A percentile compares a stretch with the other conserved stretches of the same genome.
Evolutionary conservation across 2,888 invertebrate species (phyloP).

Genomic region (Epistrophella euchroma): DNA sequence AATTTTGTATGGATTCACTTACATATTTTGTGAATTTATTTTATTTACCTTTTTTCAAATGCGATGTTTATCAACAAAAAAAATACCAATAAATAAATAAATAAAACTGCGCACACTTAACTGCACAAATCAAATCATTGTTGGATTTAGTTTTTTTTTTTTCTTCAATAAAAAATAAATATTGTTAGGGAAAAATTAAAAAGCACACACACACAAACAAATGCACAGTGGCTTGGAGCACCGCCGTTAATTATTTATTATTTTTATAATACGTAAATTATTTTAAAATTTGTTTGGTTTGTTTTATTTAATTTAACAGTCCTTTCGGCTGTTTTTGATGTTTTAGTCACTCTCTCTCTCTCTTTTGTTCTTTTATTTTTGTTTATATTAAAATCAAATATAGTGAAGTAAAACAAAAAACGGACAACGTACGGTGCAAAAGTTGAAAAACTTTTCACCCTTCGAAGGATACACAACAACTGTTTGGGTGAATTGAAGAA

Average conservation of each 20-base stretch:
- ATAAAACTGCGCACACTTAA: slow-evolving; percentile 64
- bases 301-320: slow-evolving; percentile 46
- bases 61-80: slow-evolving; percentile 64
- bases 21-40: slow-evolving; percentile 37
- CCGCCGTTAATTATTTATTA: slow-evolving; percentile 42
- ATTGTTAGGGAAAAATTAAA: slow-evolving; percentile 36
- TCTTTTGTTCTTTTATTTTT: slow-evolving; percentile 48
- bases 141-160: slow-evolving; percentile 43
- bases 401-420: slow-evolving; percentile 77
- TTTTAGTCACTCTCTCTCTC: slow-evolving; percentile 58
- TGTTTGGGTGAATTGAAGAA: slow-evolving; percentile 81
- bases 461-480: slow-evolving; percentile 84
- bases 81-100: slow-evolving; percentile 62
- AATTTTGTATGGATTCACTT: slow-evolving; percentile 65
- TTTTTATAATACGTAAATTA: slow-evolving; percentile 52
- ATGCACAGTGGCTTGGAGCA: slow-evolving; percentile 54
- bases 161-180: neutral
- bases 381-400: slow-evolving; percentile 75
- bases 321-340: slow-evolving; percentile 59
- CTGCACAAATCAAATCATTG: slow-evolving; percentile 73
- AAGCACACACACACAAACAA: slow-evolving; percentile 45
- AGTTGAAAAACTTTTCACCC: slow-evolving; percentile 83
- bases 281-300: slow-evolving; percentile 44
- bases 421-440: slow-evolving; percentile 81
- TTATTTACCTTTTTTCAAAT: slow-evolving; percentile 57